Evolutionary conservation across 2,888 invertebrate genomes (phyloP).

Genomic region (Philereme vetulata): DNA sequence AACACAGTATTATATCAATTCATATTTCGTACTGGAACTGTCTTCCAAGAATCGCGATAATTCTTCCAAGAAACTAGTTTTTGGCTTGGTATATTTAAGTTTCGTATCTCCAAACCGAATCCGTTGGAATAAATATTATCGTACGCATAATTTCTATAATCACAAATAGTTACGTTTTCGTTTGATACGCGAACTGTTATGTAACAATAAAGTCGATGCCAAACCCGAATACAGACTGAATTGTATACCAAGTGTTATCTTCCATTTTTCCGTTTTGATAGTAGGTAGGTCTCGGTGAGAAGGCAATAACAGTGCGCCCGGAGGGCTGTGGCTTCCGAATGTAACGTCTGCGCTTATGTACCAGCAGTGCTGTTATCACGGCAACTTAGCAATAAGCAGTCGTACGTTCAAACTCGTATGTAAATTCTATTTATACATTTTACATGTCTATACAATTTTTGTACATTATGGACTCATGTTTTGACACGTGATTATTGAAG

Average conservation of each 20-base stretch:
- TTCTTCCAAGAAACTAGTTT: slow-evolving; percentile 33
- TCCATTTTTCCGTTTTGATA: slow-evolving; percentile 59
- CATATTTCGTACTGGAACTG: slow-evolving; percentile 68
- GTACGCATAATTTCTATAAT: slow-evolving; percentile 43
- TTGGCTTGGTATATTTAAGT: slow-evolving; percentile 32
- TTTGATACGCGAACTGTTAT: slow-evolving; percentile 46
- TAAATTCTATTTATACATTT: slow-evolving; percentile 83
- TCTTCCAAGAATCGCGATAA: slow-evolving; percentile 71
- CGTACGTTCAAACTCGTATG: slow-evolving; percentile 57
- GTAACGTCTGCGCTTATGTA: slow-evolving; percentile 44
- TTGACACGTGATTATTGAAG: slow-evolving; percentile 72
- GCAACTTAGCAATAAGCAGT: slow-evolving; percentile 82
- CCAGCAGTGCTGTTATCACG: slow-evolving; percentile 54
- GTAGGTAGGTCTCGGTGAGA: slow-evolving; percentile 35
- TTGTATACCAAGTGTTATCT: slow-evolving; percentile 73
- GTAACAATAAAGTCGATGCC: slow-evolving; percentile 76
- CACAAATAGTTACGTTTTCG: slow-evolving; percentile 53
- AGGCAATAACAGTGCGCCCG: slow-evolving; percentile 32
- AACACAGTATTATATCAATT: slow-evolving; percentile 73
- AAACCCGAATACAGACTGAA: slow-evolving; percentile 80
- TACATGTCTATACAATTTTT: slow-evolving; percentile 83
- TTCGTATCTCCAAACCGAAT: slow-evolving; percentile 34
- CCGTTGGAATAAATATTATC: slow-evolving; percentile 33
- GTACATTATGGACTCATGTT: slow-evolving; percentile 78
- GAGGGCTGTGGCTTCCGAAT: slow-evolving; percentile 45